Evolutionary conservation across 2,888 invertebrate genomes (phyloP), one percentile per base, ranked within the genome.

Genomic region (Drosophila leonis): DNA sequence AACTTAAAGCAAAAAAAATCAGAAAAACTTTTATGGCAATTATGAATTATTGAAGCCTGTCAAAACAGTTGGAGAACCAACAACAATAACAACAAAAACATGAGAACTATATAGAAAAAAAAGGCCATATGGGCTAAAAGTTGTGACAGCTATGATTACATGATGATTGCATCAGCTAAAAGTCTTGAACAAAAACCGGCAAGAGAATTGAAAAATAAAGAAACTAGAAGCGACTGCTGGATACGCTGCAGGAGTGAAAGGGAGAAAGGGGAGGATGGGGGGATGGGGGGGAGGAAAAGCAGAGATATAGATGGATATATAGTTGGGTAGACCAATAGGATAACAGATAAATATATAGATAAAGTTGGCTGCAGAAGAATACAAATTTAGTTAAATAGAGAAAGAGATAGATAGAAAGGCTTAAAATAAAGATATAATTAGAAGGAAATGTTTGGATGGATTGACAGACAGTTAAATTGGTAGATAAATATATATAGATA

Each of bases 11-110:
- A n/a, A n/a, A 27, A 29, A 9, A 27, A 60, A 9, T 13, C 39
- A 37, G 13, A 8, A 2, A 33, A 54, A 51, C 35, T 67, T 68
- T 51, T 27, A 37, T 7, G 54, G 54, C 48, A 59, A 60, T 39
- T 61, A 51, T 57, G 46, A 62, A 70, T 68, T 60, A 66, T 66
- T 62, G 52, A 42, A 62, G 55, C 48, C n/a, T 49, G 52, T 55
- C 37, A 44, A 31, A 49, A 41, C 24, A 39, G 60, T n/a, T 12
- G 12, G 7, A 49, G 18, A n/a, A n/a, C 37, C 57, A 65, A 79
- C 54, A 75, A 80, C 46, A 27, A 27, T 27, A 27, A 48, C 27
- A 46, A 29, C n/a, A 10, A 51, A 15, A 15, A 2, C 46, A 48
- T 13, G 18, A 24, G 7, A 24, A 33, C 37, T 24, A 10, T 27